Evolutionary conservation across 2,888 invertebrate species (phyloP).

Genomic region (Ophonus ardosiacus): DNA sequence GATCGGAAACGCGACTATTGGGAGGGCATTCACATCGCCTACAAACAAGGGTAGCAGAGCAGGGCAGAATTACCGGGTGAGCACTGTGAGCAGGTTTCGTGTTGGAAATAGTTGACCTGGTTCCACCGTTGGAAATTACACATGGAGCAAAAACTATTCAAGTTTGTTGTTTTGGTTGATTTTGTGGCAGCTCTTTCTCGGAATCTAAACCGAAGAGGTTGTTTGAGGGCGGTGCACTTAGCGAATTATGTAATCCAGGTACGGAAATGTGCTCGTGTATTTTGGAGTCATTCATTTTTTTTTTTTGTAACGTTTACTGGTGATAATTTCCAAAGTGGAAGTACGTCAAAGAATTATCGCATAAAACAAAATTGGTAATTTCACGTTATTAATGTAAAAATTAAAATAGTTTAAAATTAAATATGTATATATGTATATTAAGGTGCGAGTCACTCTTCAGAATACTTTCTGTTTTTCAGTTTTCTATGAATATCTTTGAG

Average conservation of each 20-base stretch:
- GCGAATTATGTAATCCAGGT: background rate
- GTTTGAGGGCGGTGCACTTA: background rate
- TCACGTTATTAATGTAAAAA: too few relatives aligned
- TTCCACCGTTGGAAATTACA: slow-evolving; percentile 13
- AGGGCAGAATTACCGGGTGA: background rate
- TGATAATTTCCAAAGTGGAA: too few relatives aligned
- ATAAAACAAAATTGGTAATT: too few relatives aligned
- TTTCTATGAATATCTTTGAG: too few relatives aligned
- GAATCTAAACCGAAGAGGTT: background rate
- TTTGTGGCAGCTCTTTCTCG: slow-evolving; percentile 10
- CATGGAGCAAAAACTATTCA: slow-evolving; percentile 18
- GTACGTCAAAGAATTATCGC: too few relatives aligned
- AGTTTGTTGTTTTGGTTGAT: slow-evolving; percentile 6
- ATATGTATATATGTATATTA: too few relatives aligned
- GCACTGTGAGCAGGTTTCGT: slow-evolving; percentile 5
- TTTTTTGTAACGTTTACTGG: too few relatives aligned
- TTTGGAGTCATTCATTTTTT: too few relatives aligned
- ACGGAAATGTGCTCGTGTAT: too few relatives aligned
- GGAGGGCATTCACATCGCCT: slow-evolving; percentile 34
- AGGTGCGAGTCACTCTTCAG: too few relatives aligned
- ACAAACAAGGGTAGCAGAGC: background rate
- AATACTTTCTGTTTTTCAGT: too few relatives aligned
- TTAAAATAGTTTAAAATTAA: too few relatives aligned
- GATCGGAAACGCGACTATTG: background rate
- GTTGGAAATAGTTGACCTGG: slow-evolving; percentile 29